Evolutionary conservation across 2,113 vertebrate species (phyloP), one percentile per base, ranked within the genome.

Genomic region (Mesitornis unicolor): DNA sequence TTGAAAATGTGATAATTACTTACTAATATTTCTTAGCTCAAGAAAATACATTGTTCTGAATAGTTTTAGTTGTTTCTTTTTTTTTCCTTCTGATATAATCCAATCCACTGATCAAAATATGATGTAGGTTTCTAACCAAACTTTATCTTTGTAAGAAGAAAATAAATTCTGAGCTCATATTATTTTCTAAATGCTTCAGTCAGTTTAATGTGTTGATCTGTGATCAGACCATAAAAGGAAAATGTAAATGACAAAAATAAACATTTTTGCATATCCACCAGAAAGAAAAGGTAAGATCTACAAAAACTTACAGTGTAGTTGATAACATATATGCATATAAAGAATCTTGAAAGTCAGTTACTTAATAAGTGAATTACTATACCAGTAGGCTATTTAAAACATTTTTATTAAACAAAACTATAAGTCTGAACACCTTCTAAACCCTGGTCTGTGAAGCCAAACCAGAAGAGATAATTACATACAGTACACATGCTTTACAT

Each of bases 391-490:
- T 87, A 63, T 67, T 68, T 77, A 84, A 90, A 86, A 70, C 13
- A 56, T 4, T 60, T 61, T 22, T 77, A 70, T 70, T 70, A 70
- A 84, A 70, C 17, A 74, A 78, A 92, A 40, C 7, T 83, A 43
- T 67, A 42, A 47, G 42, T 80, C 17, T 78, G 33, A 89, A 84
- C 47, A 47, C 13, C 35, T 91, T 87, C 54, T 47, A 88, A 93
- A 67, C 8, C 14, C n/a, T 74, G 7, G 4, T 64, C 10, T 54
- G 24, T 51, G 51, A 84, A 87, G 35, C 9, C 16, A 89, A 87
- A 78, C 22, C 29, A 74, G 54, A 83, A 73, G 8, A 76, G 26
- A 29, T 54, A 87, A 80, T 59, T 67, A 33, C 35, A 40, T 33
- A 56, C 9, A 20, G 16, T 36, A 50, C 15, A 57, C 4, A 53